phyloP scores from a whole-genome alignment of 2,888 invertebrate species.

The Hetaerina titia region DNA sequence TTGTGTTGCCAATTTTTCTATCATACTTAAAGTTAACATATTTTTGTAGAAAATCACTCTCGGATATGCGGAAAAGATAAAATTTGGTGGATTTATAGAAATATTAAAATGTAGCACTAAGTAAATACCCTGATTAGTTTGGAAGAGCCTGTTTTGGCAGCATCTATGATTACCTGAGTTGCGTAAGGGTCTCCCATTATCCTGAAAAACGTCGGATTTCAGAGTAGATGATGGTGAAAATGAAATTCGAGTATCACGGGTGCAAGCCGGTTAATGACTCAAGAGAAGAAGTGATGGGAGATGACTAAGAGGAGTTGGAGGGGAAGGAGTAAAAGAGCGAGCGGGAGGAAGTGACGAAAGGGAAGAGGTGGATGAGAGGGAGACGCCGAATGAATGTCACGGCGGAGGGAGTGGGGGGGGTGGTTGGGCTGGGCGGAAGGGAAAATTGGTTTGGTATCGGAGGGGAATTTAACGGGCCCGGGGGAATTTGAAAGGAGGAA shows the following conservation, averaged over 20 bases:
- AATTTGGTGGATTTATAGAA: no score
- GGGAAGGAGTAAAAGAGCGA: neutral
- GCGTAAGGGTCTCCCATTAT: no score
- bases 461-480: neutral
- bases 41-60: no score
- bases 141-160: no score
- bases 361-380: neutral
- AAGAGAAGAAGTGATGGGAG: neutral
- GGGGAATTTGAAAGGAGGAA: conserved; percentile 5
- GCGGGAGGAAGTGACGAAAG: neutral
- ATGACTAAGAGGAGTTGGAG: neutral
- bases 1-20: no score
- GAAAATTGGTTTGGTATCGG: conserved; percentile 11
- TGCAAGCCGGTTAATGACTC: neutral
- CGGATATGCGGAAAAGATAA: no score
- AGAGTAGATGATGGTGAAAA: no score
- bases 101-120: no score
- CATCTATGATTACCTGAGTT: no score
- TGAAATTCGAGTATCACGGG: neutral
- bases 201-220: no score
- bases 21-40: no score
- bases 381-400: neutral
- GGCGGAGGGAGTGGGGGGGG: neutral
- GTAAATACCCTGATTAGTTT: no score
- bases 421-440: neutral